Conservation (phyloP, 92 coral and sea anemone species). For the Porites rus region DNA sequence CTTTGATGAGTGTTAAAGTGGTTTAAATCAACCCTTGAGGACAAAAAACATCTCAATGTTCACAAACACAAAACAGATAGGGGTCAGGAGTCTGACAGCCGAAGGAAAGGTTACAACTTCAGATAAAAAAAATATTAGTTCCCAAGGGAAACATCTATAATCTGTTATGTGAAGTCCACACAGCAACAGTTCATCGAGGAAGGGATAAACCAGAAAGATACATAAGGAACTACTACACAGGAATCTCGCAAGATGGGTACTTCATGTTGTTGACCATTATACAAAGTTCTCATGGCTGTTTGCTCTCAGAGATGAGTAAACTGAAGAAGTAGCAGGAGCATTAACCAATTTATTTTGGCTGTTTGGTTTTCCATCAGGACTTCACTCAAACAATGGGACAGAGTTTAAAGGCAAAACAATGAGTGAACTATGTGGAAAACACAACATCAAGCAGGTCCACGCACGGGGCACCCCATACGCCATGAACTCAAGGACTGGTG, state of each 20-base stretch:
- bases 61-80: neutral
- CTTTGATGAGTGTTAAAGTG: constrained; percentile 12
- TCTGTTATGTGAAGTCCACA: constrained; percentile 5
- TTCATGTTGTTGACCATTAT: constrained; percentile 31
- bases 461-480: constrained; percentile 37
- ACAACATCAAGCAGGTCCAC: constrained; percentile 41
- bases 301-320: constrained; percentile 9
- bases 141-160: constrained; percentile 24
- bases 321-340: constrained; percentile 17
- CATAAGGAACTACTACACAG: constrained; percentile 17
- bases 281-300: constrained; percentile 30
- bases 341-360: constrained; percentile 17
- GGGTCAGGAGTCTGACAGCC: neutral
- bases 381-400: constrained; percentile 43
- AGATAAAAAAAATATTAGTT: constrained; percentile 21
- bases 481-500: constrained; percentile 54
- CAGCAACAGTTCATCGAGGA: constrained; percentile 46
- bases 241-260: constrained; percentile 45
- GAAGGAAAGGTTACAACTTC: constrained; percentile 29
- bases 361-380: constrained; percentile 32
- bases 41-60: neutral
- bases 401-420: constrained; percentile 34
- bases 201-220: constrained; percentile 39
- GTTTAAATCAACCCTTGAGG: neutral
- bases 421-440: constrained; percentile 12